A percentile compares a stretch with the other conserved stretches of the same genome.
These are phyloP conservation scores for Unio pictorum DNA, from an alignment of 2,888 invertebrate genomes.

Conservation along the genomic window DNA sequence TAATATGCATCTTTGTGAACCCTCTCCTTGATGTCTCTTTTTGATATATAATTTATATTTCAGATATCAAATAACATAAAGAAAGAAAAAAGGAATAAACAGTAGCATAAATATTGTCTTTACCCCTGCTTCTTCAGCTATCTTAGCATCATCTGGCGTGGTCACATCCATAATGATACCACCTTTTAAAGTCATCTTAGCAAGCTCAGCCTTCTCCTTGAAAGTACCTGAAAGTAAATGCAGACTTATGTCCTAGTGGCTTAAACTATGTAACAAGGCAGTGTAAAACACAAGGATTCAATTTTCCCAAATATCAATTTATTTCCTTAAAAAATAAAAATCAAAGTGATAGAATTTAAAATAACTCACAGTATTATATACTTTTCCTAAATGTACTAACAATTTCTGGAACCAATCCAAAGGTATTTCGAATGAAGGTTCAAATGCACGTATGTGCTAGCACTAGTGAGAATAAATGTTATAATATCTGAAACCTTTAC, in stretches of 20 bases:
- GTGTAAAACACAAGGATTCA: background rate
- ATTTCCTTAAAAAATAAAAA: too few species aligned
- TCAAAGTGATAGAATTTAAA: too few species aligned
- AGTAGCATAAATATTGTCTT: background rate
- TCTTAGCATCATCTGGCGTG: slow-evolving; percentile 61
- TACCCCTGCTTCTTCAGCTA: slow-evolving; percentile 68
- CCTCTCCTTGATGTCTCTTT: too few species aligned
- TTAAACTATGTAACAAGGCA: background rate
- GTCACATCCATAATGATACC: slow-evolving; percentile 69
- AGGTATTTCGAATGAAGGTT: too few species aligned
- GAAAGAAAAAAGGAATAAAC: background rate
- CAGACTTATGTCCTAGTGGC: background rate
- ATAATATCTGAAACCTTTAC: too few species aligned
- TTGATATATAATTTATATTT: too few species aligned
- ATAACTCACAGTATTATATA: background rate
- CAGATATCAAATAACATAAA: too few species aligned
- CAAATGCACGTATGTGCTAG: too few species aligned
- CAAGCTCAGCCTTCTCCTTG: slow-evolving; percentile 66
- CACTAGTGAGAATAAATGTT: too few species aligned
- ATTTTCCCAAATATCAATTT: too few species aligned
- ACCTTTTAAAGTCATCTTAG: slow-evolving; percentile 68
- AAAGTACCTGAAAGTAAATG: slow-evolving; percentile 55
- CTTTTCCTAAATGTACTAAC: background rate
- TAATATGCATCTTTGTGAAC: too few species aligned
- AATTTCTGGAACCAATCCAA: too few species aligned